Evolutionary conservation across 2,888 invertebrate species (phyloP).

Genomic region (Nomada ferruginata): DNA sequence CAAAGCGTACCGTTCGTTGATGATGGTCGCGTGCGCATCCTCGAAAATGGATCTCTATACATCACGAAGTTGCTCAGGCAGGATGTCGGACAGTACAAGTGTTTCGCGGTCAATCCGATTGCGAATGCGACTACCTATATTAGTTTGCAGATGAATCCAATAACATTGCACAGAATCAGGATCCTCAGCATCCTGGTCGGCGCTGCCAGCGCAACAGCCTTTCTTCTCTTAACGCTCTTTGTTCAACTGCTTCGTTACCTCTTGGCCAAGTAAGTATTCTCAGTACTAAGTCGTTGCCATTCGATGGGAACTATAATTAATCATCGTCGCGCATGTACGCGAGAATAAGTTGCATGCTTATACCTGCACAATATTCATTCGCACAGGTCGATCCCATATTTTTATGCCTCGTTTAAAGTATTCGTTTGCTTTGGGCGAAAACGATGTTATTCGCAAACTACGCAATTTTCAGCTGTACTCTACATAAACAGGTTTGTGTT

Average conservation of each 20-base stretch:
- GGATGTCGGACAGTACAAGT: slow-evolving; percentile 94
- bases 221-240: slow-evolving; percentile 92
- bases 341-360: not conserved
- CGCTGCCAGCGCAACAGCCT: slow-evolving; percentile 90
- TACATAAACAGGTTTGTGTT: slow-evolving; percentile 24
- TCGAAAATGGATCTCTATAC: slow-evolving; percentile 92
- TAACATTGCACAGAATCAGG: slow-evolving; percentile 92
- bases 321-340: not conserved
- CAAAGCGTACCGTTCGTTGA: slow-evolving; percentile 74
- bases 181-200: slow-evolving; percentile 94
- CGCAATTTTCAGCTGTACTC: not conserved
- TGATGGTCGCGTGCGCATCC: slow-evolving; percentile 87
- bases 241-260: slow-evolving; percentile 91
- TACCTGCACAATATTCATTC: not conserved
- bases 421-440: not conserved
- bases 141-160: slow-evolving; percentile 92
- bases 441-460: not conserved
- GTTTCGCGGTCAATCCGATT: slow-evolving; percentile 93
- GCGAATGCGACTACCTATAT: slow-evolving; percentile 92
- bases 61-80: slow-evolving; percentile 90
- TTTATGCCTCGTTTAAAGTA: not conserved
- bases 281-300: too few relatives aligned
- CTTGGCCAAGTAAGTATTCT: slow-evolving; percentile 87
- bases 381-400: not conserved
- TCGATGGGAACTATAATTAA: not conserved